A percentile compares a stretch with the other conserved stretches of the same genome.
phyloP scores from a whole-genome alignment of 2,888 invertebrate genomes.

The Mimas tiliae region DNA sequence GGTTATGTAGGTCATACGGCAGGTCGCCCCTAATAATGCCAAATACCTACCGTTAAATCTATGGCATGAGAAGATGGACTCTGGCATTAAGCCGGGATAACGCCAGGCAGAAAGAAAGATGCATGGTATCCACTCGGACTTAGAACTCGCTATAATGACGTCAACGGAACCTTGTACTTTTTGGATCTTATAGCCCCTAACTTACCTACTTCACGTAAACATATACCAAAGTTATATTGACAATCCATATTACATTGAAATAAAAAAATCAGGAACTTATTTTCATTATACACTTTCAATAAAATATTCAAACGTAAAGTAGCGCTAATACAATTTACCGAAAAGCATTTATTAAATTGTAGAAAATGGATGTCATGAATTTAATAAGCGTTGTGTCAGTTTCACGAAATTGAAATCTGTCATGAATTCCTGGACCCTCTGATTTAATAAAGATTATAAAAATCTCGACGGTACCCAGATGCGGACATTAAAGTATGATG shows the following conservation, averaged over 20 bases:
- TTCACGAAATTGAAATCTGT: slow-evolving; percentile 29
- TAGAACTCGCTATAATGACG: not conserved
- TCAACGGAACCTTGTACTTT: too few species aligned
- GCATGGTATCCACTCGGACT: too few species aligned
- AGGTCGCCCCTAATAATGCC: too few species aligned
- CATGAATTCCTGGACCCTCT: not conserved
- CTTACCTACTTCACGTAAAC: too few species aligned
- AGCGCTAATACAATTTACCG: not conserved
- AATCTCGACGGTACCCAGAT: not conserved
- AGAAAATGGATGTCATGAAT: slow-evolving; percentile 29
- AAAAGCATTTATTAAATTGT: not conserved
- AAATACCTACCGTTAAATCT: too few species aligned
- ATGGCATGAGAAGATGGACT: too few species aligned
- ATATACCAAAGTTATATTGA: not conserved
- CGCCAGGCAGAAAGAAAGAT: too few species aligned
- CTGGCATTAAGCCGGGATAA: too few species aligned
- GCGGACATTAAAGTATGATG: not conserved
- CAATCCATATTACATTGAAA: not conserved
- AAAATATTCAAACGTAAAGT: not conserved
- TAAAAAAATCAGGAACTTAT: not conserved
- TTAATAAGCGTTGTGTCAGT: slow-evolving; percentile 37
- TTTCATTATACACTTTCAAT: not conserved
- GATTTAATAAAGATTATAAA: slow-evolving; percentile 10
- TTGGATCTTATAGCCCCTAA: too few species aligned
- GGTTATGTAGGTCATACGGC: too few species aligned